Conservation (phyloP, 2,888 invertebrate genomes). For the Thecocarcelia acutangulata region DNA sequence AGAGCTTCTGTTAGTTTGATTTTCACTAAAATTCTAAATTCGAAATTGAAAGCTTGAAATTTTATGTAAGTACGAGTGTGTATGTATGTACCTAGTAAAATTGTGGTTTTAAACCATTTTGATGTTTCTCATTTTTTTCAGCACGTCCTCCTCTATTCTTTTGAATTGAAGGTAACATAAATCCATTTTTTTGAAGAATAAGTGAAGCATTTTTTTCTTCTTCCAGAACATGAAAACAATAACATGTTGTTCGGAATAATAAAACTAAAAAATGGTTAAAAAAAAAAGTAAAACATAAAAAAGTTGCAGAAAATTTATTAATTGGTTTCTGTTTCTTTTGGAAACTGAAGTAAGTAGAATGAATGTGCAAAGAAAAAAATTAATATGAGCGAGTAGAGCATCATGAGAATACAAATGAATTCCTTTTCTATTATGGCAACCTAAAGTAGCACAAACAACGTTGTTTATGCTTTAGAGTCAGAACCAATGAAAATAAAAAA, state of each 20-base stretch:
- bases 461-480: slow-evolving; percentile 32
- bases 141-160: not conserved
- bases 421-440: slow-evolving; percentile 10
- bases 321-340: slow-evolving; percentile 60
- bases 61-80: too few relatives aligned
- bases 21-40: too few relatives aligned
- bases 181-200: too few relatives aligned
- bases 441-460: slow-evolving; percentile 12
- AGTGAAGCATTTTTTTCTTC: too few relatives aligned
- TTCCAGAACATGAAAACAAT: slow-evolving; percentile 11
- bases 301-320: slow-evolving; percentile 57
- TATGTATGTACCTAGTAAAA: too few relatives aligned
- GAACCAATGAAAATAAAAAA: not conserved
- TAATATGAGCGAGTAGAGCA: slow-evolving; percentile 1
- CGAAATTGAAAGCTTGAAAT: too few relatives aligned
- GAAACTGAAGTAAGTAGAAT: slow-evolving; percentile 15
- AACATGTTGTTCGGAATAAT: slow-evolving; percentile 27
- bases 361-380: slow-evolving; percentile 2
- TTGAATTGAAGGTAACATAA: slow-evolving; percentile 9
- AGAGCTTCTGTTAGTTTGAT: too few relatives aligned
- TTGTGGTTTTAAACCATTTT: too few relatives aligned
- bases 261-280: slow-evolving; percentile 3
- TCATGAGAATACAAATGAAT: slow-evolving; percentile 20
- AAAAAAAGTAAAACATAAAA: not conserved
- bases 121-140: too few relatives aligned